Conservation (phyloP, 92 coral and sea anemone species). For the Porites lobata region DNA sequence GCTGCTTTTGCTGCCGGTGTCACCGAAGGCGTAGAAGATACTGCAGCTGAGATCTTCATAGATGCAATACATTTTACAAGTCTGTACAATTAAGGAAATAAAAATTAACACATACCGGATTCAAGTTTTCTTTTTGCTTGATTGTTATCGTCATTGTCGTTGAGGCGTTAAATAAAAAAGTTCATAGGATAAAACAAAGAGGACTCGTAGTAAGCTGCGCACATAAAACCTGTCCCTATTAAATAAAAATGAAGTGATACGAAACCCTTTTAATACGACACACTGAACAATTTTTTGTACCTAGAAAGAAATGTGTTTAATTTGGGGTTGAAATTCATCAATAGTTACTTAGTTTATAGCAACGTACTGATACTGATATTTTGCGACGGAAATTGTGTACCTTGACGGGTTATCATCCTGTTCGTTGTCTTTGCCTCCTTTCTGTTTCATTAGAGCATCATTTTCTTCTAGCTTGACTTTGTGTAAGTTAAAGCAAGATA, state of each 20-base stretch:
- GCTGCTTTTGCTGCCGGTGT: slow-evolving; percentile 61
- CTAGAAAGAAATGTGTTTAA: no score
- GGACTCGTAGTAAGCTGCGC: no score
- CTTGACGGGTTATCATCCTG: slow-evolving; percentile 65
- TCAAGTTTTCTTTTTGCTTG: no score
- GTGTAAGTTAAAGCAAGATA: slow-evolving; percentile 71
- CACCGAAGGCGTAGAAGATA: slow-evolving; percentile 62
- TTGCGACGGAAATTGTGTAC: slow-evolving; percentile 15
- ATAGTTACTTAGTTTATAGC: not conserved
- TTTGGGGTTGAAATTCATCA: not conserved
- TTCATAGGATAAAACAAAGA: no score
- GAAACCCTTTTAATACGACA: no score
- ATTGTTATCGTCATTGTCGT: slow-evolving; percentile 39
- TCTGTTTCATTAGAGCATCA: slow-evolving; percentile 57
- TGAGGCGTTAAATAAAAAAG: no score
- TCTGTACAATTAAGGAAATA: slow-evolving; percentile 51
- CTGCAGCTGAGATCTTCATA: slow-evolving; percentile 59
- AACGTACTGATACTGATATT: no score
- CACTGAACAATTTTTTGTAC: no score
- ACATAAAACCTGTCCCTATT: no score
- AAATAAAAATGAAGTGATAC: no score
- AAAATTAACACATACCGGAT: not conserved
- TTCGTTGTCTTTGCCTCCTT: slow-evolving; percentile 35
- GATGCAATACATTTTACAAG: slow-evolving; percentile 78
- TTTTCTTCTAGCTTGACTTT: slow-evolving; percentile 66